A percentile compares a stretch with the other conserved stretches of the same genome.
These are phyloP conservation scores for Probaryconus sp. DNA, from an alignment of 1,140 invertebrate species.

Conservation along the genomic window DNA sequence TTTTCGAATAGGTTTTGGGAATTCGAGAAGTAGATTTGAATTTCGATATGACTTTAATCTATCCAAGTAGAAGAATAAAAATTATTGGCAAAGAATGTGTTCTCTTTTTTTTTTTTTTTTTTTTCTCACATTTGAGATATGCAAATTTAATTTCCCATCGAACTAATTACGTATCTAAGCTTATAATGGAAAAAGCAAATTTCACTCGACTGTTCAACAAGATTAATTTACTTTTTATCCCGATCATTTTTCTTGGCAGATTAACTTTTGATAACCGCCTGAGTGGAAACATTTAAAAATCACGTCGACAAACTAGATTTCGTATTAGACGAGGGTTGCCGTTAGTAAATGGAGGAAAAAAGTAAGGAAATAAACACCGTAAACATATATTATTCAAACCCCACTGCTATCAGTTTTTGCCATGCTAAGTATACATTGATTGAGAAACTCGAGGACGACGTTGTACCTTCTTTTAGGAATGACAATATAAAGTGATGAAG, in stretches of 20 bases:
- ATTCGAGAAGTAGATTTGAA: no score
- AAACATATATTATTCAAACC: conserved; percentile 44
- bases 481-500: conserved; percentile 26
- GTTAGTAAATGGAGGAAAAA: conserved; percentile 21
- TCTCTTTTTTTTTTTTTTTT: no score
- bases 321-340: conserved; percentile 8
- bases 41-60: no score
- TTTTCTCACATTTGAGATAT: no score
- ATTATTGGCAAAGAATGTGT: not conserved
- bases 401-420: conserved; percentile 6
- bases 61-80: no score
- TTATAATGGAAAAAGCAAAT: conserved; percentile 40
- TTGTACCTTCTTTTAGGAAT: conserved; percentile 17
- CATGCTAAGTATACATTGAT: conserved; percentile 34
- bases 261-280: conserved; percentile 46
- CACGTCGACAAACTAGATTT: conserved; percentile 25
- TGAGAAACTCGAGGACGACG: conserved; percentile 41
- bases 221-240: conserved; percentile 44
- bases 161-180: conserved; percentile 27
- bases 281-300: conserved; percentile 30
- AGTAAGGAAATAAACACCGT: conserved; percentile 27
- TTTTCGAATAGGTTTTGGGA: no score
- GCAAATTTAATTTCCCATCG: conserved; percentile 19
- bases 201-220: conserved; percentile 32
- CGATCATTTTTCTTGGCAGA: conserved; percentile 44